Percentiles rank a stretch among this genome's conserved stretches.
These are phyloP conservation scores for Galeruca laticollis DNA, from an alignment of 2,888 invertebrate genomes.

Conservation along the genomic window DNA sequence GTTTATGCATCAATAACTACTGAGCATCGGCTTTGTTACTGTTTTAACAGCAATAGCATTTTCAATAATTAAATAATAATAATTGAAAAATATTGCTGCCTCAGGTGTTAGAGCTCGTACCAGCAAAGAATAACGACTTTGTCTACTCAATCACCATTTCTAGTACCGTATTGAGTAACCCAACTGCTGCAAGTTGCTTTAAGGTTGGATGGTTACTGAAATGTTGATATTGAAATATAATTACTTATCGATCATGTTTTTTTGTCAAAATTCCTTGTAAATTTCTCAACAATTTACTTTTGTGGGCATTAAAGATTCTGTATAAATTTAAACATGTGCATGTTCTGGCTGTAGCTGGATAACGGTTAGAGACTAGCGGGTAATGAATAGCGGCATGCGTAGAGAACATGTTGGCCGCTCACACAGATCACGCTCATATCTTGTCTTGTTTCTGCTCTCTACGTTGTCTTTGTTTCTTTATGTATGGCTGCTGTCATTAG, in stretches of 20 bases:
- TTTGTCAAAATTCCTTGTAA: neutral
- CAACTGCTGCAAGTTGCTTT: too few species aligned
- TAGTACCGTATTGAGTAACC: too few species aligned
- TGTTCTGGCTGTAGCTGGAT: conserved; percentile 59
- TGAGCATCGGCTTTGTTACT: too few species aligned
- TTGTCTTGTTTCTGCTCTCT: conserved; percentile 49
- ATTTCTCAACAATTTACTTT: neutral
- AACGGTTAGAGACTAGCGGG: conserved; percentile 55
- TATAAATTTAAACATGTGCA: conserved; percentile 37
- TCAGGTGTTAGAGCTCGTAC: too few species aligned
- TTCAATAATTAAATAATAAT: too few species aligned
- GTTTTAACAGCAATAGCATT: too few species aligned
- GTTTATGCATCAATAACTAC: too few species aligned
- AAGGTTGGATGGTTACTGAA: too few species aligned
- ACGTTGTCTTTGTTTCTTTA: conserved; percentile 51
- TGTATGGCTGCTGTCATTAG: conserved; percentile 53
- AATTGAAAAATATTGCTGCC: too few species aligned
- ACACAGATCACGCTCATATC: conserved; percentile 53
- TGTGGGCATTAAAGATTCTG: neutral
- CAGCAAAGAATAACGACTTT: too few species aligned
- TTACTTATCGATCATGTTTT: neutral
- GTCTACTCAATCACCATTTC: too few species aligned
- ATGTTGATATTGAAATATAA: neutral
- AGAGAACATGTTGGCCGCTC: conserved; percentile 51
- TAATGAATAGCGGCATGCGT: conserved; percentile 56